Base-by-base conservation (phyloP, 2,888 invertebrate genomes). In the Neoitamus cyanurus region DNA sequence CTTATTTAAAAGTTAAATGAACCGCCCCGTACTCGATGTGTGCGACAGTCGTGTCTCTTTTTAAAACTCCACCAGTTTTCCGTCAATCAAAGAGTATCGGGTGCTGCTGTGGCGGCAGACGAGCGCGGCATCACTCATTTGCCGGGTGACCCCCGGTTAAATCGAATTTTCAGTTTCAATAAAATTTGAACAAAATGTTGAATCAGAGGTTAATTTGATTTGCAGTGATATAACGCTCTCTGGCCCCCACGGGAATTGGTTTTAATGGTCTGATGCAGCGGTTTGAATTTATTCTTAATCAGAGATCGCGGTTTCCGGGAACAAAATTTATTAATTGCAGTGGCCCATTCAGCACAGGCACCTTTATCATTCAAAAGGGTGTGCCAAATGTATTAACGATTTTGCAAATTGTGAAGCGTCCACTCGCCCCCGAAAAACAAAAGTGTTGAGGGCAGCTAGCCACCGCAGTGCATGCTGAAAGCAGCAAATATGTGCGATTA, bases 121-220 rank as follows among this genome's bases (percentile, higher is more conserved):
- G 46, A 48, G 34, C 34, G 28, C 20, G 6, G 78, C 25, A 58
- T 58, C 58, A 58, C 58, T 58, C 58, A 58, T 58, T 58, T 58
- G 15, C 20, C 58, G 20, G 58, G 58, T 15, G 25, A 25, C 15
- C 25, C 58, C 58, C 5, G 48, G 34, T 31, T 78, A 78, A 48
- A 78, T 78, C 31, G 48, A 58, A 78, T 78, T 77, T 78, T 78
- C 78, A 78, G 78, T 78, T 78, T 78, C 78, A 78, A 78, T 58
- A 78, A 78, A 78, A 78, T 78, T 78, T 78, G 46, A 78, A 78
- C 78, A 78, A 78, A 78, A 78, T 78, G 78, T 78, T 78, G 78
- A 78, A 48, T 78, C 78, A 78, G 78, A 48, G 75, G 78, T 78
- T 78, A 78, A 78, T 78, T 78, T 78, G 78, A 78, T 78, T 78